phyloP scores from a whole-genome alignment of 2,113 vertebrate species.

The Motacilla alba region DNA sequence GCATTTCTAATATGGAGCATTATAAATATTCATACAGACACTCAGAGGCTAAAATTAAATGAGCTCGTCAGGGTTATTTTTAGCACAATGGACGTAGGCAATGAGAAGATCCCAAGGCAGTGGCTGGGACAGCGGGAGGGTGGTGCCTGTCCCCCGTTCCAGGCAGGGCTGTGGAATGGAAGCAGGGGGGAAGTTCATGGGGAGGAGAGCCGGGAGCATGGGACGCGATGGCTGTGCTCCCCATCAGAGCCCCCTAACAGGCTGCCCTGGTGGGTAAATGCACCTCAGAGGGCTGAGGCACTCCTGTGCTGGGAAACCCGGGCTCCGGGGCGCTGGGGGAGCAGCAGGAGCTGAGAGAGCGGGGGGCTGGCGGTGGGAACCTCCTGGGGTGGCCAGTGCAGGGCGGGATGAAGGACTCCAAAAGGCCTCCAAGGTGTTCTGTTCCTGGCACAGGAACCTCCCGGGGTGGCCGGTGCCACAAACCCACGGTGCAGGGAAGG shows the following conservation, averaged over 20 bases:
- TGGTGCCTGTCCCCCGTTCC: fast-evolving
- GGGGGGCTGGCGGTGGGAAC: fast-evolving
- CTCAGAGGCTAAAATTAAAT: slow-evolving; percentile 38
- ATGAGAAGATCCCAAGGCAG: not conserved
- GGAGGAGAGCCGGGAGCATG: not conserved
- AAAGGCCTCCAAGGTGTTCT: no score
- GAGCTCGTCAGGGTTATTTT: slow-evolving; percentile 10
- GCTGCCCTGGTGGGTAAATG: fast-evolving
- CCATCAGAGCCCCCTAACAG: not conserved
- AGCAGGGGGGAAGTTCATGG: fast-evolving
- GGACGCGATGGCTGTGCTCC: fast-evolving
- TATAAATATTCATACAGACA: slow-evolving; percentile 60
- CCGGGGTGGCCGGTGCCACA: fast-evolving
- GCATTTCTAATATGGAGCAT: slow-evolving; percentile 16
- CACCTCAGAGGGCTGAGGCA: fast-evolving
- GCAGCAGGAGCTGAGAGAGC: not conserved
- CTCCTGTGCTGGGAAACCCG: fast-evolving
- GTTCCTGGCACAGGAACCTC: no score
- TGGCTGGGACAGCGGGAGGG: fast-evolving
- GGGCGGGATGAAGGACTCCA: not conserved
- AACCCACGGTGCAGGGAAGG: fast-evolving
- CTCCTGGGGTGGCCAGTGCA: not conserved
- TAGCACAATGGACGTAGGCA: not conserved
- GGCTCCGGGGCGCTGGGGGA: fast-evolving
- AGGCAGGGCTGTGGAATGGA: not conserved